A percentile compares a stretch with the other conserved stretches of the same genome.
Evolutionary conservation across 53 echinoderm and acorn worm species (phyloP).

Genomic region (Mesocentrotus franciscanus): DNA sequence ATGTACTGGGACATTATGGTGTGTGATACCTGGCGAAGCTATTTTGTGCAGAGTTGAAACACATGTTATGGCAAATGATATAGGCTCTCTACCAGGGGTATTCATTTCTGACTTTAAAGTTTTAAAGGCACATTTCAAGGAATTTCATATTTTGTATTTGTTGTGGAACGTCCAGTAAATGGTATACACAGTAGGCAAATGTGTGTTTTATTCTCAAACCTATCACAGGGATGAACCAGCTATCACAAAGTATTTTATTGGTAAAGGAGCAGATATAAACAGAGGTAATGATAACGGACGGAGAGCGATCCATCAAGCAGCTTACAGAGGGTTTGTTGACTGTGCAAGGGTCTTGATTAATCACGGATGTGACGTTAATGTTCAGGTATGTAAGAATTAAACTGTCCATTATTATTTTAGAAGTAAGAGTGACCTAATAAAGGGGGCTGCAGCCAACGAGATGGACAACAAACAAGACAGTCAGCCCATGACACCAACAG

Average conservation of each 20-base stretch:
- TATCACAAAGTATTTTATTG: conserved; percentile 15
- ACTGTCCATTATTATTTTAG: background rate
- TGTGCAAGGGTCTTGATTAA: conserved; percentile 54
- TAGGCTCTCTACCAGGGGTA: too few relatives aligned
- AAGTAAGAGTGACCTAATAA: too few relatives aligned
- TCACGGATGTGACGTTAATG: conserved; percentile 43
- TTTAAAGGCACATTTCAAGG: too few relatives aligned
- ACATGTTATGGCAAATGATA: too few relatives aligned
- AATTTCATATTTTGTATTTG: too few relatives aligned
- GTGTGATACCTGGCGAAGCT: too few relatives aligned
- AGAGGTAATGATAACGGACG: conserved; percentile 42
- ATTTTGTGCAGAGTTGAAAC: too few relatives aligned
- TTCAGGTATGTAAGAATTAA: conserved; percentile 24
- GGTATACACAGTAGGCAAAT: background rate
- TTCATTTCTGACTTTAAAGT: too few relatives aligned
- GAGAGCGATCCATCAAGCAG: conserved; percentile 38
- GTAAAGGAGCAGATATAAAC: conserved; percentile 44
- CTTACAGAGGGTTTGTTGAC: conserved; percentile 41
- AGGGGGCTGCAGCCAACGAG: too few relatives aligned
- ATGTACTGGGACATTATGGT: too few relatives aligned
- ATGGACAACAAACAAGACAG: too few relatives aligned
- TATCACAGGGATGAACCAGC: conserved; percentile 50
- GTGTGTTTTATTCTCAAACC: background rate
- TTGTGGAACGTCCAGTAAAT: background rate
- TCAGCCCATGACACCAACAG: too few relatives aligned